A percentile compares a stretch with the other conserved stretches of the same genome.
phyloP scores from a whole-genome alignment of 2,888 invertebrate genomes.

The Polydrusus pterygomalis region DNA sequence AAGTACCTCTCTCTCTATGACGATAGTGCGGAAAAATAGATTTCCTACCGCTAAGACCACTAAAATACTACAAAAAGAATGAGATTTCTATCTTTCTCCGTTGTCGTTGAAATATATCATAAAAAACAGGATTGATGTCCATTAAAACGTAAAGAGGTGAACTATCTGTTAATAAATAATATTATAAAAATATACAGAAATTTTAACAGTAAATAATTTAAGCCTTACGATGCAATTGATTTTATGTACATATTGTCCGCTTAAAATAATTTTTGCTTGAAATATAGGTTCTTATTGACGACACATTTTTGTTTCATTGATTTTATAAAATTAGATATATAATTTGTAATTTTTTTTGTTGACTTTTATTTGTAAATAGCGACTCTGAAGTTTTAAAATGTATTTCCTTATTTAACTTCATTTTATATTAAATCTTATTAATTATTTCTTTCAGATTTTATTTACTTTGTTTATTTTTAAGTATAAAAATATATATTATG shows the following conservation, averaged over 20 bases:
- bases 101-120: no score
- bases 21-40: no score
- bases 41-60: no score
- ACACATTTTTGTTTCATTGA: slow-evolving; percentile 15
- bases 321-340: not conserved
- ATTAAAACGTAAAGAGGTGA: slow-evolving; percentile 15
- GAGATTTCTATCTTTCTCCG: no score
- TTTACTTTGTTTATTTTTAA: slow-evolving; percentile 22
- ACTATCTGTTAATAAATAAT: slow-evolving; percentile 12
- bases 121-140: not conserved
- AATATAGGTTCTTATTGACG: slow-evolving; percentile 7
- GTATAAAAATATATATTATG: slow-evolving; percentile 30
- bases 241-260: slow-evolving; percentile 41
- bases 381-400: not conserved
- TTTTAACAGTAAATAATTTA: slow-evolving; percentile 34
- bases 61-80: no score
- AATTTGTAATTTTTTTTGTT: slow-evolving; percentile 12
- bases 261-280: slow-evolving; percentile 30
- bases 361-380: slow-evolving; percentile 24
- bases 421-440: slow-evolving; percentile 7
- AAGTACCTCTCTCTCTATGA: no score
- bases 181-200: slow-evolving; percentile 8
- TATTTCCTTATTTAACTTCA: not conserved
- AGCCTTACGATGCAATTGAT: slow-evolving; percentile 17
- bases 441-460: slow-evolving; percentile 10